Conservation (phyloP, 1,140 invertebrate species). For the Liolophura sinensis region DNA sequence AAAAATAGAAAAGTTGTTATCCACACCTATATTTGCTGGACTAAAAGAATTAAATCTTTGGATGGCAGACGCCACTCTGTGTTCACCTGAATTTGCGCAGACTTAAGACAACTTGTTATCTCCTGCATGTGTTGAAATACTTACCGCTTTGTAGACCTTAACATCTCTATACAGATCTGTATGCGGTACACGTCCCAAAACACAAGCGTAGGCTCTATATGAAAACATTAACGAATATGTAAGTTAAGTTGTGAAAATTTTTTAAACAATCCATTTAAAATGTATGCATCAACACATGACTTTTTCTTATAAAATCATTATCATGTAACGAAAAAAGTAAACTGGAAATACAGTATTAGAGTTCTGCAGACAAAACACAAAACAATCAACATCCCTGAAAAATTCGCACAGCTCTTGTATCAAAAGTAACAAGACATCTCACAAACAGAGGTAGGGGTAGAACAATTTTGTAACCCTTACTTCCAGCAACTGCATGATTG, state of each 20-base stretch:
- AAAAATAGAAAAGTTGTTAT: not conserved
- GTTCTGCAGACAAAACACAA: too few relatives aligned
- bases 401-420: not conserved
- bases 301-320: too few relatives aligned
- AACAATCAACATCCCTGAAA: not conserved
- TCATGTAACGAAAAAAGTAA: too few relatives aligned
- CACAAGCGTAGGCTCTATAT: conserved; percentile 50
- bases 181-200: conserved; percentile 51
- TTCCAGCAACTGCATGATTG: too few relatives aligned
- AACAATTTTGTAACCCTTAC: too few relatives aligned
- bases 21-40: not conserved
- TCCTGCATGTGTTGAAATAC: conserved; percentile 18
- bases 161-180: conserved; percentile 58
- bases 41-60: not conserved
- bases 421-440: not conserved
- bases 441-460: not conserved
- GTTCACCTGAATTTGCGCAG: not conserved
- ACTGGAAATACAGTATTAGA: too few relatives aligned
- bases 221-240: conserved; percentile 4
- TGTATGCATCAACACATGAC: not conserved
- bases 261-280: conserved; percentile 3
- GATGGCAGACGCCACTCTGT: not conserved
- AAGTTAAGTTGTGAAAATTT: too few relatives aligned
- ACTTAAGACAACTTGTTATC: not conserved
- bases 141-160: conserved; percentile 44